phyloP scores from a whole-genome alignment of 2,797 vertebrate species.

The Tiaroga cobitis region DNA sequence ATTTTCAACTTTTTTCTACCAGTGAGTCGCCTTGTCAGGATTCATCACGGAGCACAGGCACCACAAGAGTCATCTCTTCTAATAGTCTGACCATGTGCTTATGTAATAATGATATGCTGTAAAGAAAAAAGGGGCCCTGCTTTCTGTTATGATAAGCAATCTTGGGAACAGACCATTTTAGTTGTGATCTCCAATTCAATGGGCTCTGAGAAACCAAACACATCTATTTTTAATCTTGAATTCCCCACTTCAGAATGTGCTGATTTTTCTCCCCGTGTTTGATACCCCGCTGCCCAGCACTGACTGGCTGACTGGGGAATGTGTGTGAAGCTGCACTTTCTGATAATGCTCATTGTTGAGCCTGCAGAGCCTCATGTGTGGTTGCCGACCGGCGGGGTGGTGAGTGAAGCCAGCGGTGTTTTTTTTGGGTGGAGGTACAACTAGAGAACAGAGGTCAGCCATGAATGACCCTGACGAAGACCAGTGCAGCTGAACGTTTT shows the following conservation, averaged over 20 bases:
- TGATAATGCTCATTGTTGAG: conserved; percentile 39
- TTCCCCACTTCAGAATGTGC: conserved; percentile 36
- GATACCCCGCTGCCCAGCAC: conserved; percentile 27
- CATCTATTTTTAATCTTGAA: conserved; percentile 51
- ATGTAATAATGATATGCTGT: conserved; percentile 59
- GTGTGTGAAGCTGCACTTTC: conserved; percentile 56
- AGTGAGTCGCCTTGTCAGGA: conserved; percentile 38
- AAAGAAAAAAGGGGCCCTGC: conserved; percentile 30
- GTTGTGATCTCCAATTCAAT: conserved; percentile 26
- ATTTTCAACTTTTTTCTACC: conserved; percentile 46
- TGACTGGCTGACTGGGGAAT: conserved; percentile 50
- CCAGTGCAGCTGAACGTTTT: conserved; percentile 44
- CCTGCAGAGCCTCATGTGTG: conserved; percentile 53
- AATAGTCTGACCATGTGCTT: conserved; percentile 49
- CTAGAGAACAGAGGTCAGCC: conserved; percentile 53
- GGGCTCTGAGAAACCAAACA: conserved; percentile 35
- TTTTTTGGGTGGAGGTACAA: conserved; percentile 19
- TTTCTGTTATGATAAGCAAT: conserved; percentile 54
- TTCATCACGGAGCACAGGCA: conserved; percentile 40
- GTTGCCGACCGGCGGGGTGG: conserved; percentile 19
- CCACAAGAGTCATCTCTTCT: conserved; percentile 50
- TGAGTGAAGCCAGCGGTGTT: conserved; percentile 28
- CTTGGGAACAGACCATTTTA: conserved; percentile 49
- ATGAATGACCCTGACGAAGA: conserved; percentile 49
- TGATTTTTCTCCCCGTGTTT: conserved; percentile 35